Evolutionary conservation across 2,888 invertebrate species (phyloP), one percentile per base, ranked within the genome.

Genomic region (Carcina quercana): DNA sequence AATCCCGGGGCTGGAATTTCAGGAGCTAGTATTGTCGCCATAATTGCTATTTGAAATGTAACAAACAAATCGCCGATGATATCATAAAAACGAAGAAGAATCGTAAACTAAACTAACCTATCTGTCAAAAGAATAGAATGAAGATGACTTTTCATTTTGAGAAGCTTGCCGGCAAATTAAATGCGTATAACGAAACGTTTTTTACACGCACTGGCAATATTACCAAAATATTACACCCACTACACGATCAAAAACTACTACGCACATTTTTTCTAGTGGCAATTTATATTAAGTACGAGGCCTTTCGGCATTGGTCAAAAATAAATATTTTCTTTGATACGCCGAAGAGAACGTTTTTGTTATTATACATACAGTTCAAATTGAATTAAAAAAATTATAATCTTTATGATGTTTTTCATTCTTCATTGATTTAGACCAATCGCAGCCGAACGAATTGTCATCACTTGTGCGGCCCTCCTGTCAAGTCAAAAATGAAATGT

Each of bases 1-100:
- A 95, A 95, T 35, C 95, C 95, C 15, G 92, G 78, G 15, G 83
- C 66, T 14, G 90, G 88, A 55, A 89, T 75, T 71, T 92, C 91
- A 27, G 91, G 90, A 39, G 87, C 87, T 36, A 91, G 72, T 49
- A 91, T 86, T 32, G 89, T 86, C 52, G 89, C 86, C 92, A 92
- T 93, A 46, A 10, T 67, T 72, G 28, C 1, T 44, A 32, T 17
- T 25, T 27, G 28, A 29, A 15, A 34, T 34, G 25, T n/a, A 28
- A 20, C 10, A 34, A 37, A 28, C n/a, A 19, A 25, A 8, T 29
- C 6, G 22, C 10, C 5, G 30, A 30, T 30, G 30, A 30, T 22
- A 26, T 14, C 26, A 32, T 19, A 25, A 32, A 20, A 26, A 20
- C 14, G 25, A 11, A 7, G 5, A 26, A 32, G 26, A 25, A 25